Evolutionary conservation across 2,113 vertebrate species (phyloP).

Genomic region (Sitta europaea): DNA sequence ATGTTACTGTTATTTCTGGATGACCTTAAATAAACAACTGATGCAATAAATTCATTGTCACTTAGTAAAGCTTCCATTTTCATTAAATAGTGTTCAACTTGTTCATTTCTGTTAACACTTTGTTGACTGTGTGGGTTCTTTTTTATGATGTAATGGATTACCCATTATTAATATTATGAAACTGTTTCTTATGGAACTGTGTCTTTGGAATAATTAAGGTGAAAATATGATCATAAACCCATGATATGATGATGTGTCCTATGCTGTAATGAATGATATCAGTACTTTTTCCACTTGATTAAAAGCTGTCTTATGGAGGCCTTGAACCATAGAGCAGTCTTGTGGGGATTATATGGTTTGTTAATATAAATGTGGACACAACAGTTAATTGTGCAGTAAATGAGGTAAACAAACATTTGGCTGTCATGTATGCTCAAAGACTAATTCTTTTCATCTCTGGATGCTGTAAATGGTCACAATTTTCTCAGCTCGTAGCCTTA

Average conservation of each 20-base stretch:
- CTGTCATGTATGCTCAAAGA: not conserved
- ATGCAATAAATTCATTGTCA: not conserved
- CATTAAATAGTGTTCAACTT: not conserved
- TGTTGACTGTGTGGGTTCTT: not conserved
- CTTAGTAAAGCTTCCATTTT: not conserved
- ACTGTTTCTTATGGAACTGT: not conserved
- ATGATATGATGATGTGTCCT: not conserved
- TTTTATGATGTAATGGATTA: not conserved
- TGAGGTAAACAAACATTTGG: not conserved
- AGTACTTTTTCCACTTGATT: not conserved
- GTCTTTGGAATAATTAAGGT: not conserved
- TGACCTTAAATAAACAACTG: not conserved
- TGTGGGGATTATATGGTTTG: not conserved
- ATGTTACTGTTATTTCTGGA: not conserved
- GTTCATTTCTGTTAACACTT: not conserved
- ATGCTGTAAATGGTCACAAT: not conserved
- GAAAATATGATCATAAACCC: not conserved
- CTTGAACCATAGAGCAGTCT: not conserved
- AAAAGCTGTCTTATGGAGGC: not conserved
- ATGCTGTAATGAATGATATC: not conserved
- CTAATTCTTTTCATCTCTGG: not conserved
- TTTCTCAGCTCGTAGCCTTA: not conserved
- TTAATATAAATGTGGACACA: not conserved
- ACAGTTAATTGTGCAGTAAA: not conserved
- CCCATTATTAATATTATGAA: not conserved